Base-by-base conservation (phyloP, 2,888 invertebrate genomes). In the Teinopalpus imperialis region DNA sequence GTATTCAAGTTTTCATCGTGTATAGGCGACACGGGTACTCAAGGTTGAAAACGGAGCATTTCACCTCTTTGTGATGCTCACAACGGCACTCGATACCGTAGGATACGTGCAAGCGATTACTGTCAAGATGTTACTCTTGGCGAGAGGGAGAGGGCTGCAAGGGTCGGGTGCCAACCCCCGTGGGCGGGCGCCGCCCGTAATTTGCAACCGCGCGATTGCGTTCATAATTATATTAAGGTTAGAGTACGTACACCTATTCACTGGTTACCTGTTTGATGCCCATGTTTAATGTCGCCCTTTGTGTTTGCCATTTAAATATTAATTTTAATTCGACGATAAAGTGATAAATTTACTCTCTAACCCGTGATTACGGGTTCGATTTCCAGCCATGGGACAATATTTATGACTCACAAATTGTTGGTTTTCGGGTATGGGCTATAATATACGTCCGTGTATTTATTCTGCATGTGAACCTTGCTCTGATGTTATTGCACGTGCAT, bases 161-260 rank as follows among this genome's bases (percentile, higher is more conserved):
- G 14, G 2, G 14, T 7, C n/a, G n/a, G n/a, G n/a, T n/a, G n/a
- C n/a, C n/a, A n/a, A n/a, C n/a, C n/a, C n/a, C n/a, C n/a, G n/a
- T 7, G 14, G 21, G 21, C 20, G 24, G 32, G 34, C 3, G n/a
- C 7, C 10, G 30, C 14, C 24, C 20, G 16, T 9, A n/a, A 2
- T 12, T 6, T 8, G 57, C 57, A 55, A 54, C 56, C 56, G 55
- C 60, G 32, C 37, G 54, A 61, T 62, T 59, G 56, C 58, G 51
- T 47, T 53, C 51, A 62, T 70, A 70, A 73, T 74, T 58, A 62
- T 67, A 66, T 69, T 71, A 72, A 63, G 69, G 63, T 67, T 70
- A 66, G 66, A 63, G 61, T 57, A n/a, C n/a, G n/a, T n/a, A 56
- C 59, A 42, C 52, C 61, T 52, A 52, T 54, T 27, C 9, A 39